Evolutionary conservation across 2,888 invertebrate genomes (phyloP).

Genomic region (Dolomedes plantarius): DNA sequence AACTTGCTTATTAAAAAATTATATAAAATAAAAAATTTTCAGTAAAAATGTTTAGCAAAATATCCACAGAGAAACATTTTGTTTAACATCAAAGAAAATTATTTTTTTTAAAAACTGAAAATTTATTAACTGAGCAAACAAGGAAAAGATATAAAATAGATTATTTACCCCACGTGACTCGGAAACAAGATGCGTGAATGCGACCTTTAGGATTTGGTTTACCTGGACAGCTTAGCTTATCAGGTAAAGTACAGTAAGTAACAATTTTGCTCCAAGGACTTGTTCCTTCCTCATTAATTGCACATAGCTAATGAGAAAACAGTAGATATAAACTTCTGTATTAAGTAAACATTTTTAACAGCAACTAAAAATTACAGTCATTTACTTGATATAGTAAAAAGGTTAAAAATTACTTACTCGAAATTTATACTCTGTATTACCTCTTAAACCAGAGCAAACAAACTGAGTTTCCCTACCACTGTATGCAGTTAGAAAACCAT

Average conservation of each 20-base stretch:
- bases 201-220: slow-evolving; percentile 88
- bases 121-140: too few species aligned
- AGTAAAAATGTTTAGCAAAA: too few species aligned
- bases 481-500: slow-evolving; percentile 88
- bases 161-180: slow-evolving; percentile 84
- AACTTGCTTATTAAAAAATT: too few species aligned
- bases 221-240: slow-evolving; percentile 86
- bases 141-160: neutral
- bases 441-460: slow-evolving; percentile 83
- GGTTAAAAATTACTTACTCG: slow-evolving; percentile 76
- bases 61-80: too few species aligned
- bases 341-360: too few species aligned
- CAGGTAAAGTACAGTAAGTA: slow-evolving; percentile 86
- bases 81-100: too few species aligned
- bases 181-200: slow-evolving; percentile 87
- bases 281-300: slow-evolving; percentile 88
- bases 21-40: too few species aligned
- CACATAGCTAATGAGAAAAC: slow-evolving; percentile 81
- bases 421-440: slow-evolving; percentile 89
- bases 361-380: too few species aligned
- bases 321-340: too few species aligned
- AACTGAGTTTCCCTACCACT: slow-evolving; percentile 85
- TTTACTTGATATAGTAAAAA: too few species aligned
- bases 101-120: too few species aligned
- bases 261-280: slow-evolving; percentile 90